Conservation (phyloP, 2,797 vertebrate species). For the Trichosurus vulpecula region DNA sequence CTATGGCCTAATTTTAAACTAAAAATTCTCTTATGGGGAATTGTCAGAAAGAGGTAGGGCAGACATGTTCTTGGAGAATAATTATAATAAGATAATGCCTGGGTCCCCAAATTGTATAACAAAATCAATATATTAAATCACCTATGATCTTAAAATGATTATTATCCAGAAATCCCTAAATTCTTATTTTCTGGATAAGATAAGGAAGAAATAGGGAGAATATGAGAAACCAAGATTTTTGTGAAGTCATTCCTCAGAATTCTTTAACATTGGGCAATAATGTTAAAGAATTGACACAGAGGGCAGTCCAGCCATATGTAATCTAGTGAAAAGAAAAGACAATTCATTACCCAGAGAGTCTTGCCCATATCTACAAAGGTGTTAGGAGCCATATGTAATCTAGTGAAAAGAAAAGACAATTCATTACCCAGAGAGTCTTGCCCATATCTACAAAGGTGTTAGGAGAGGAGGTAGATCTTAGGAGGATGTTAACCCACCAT, state of each 20-base stretch:
- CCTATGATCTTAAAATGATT: not conserved
- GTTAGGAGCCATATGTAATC: not conserved
- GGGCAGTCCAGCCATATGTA: not conserved
- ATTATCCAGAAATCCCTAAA: not conserved
- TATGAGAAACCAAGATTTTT: not conserved
- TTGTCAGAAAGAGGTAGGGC: no score
- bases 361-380: no score
- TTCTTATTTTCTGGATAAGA: not conserved
- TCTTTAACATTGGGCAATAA: not conserved
- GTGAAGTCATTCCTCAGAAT: not conserved
- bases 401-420: not conserved
- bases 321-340: not conserved
- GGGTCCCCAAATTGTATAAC: not conserved
- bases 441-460: not conserved
- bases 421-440: not conserved
- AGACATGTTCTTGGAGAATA: not conserved
- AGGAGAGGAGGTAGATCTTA: not conserved
- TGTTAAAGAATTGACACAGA: not conserved
- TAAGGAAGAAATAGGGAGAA: not conserved
- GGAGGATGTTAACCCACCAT: not conserved
- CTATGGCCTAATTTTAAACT: not conserved
- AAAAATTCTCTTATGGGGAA: not conserved
- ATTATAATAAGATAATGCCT: not conserved
- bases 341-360: accelerated
- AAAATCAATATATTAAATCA: not conserved